A percentile compares a stretch with the other conserved stretches of the same genome.
Conservation (phyloP, 2,797 vertebrate genomes). For the Helostoma temminkii region DNA sequence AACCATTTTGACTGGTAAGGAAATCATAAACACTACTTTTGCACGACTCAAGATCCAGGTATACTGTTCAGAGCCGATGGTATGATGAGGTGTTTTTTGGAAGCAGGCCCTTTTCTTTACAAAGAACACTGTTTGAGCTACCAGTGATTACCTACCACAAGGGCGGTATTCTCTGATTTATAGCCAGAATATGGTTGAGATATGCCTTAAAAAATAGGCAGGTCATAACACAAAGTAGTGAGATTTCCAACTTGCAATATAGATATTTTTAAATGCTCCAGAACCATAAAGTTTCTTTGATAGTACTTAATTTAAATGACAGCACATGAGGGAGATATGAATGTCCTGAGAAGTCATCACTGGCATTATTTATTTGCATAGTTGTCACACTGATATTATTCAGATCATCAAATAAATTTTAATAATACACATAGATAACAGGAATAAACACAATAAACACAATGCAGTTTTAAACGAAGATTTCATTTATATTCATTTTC, state of each 20-base stretch:
- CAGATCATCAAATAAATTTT: no score
- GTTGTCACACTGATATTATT: no score
- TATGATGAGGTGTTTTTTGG: slow-evolving; percentile 68
- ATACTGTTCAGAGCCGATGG: slow-evolving; percentile 38
- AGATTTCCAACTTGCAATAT: slow-evolving; percentile 14
- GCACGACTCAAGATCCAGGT: slow-evolving; percentile 69
- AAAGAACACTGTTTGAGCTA: slow-evolving; percentile 63
- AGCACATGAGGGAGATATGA: slow-evolving; percentile 29
- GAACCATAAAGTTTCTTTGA: slow-evolving; percentile 8
- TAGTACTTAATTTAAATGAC: slow-evolving; percentile 20
- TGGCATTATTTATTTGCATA: slow-evolving; percentile 62
- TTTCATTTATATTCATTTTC: no score
- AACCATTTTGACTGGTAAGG: slow-evolving; percentile 72
- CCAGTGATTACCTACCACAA: slow-evolving; percentile 63
- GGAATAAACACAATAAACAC: no score
- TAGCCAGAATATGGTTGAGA: slow-evolving; percentile 43
- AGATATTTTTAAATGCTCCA: slow-evolving; percentile 16
- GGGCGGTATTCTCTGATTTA: slow-evolving; percentile 65
- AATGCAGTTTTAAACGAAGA: no score
- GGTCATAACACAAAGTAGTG: not conserved
- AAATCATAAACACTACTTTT: slow-evolving; percentile 76
- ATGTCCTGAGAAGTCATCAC: slow-evolving; percentile 32
- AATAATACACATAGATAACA: no score
- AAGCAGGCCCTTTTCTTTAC: slow-evolving; percentile 44
- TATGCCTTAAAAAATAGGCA: no score